These are phyloP conservation scores for Xiphophorus birchmanni DNA, from an alignment of 2,797 vertebrate species.

Conservation along the genomic window DNA sequence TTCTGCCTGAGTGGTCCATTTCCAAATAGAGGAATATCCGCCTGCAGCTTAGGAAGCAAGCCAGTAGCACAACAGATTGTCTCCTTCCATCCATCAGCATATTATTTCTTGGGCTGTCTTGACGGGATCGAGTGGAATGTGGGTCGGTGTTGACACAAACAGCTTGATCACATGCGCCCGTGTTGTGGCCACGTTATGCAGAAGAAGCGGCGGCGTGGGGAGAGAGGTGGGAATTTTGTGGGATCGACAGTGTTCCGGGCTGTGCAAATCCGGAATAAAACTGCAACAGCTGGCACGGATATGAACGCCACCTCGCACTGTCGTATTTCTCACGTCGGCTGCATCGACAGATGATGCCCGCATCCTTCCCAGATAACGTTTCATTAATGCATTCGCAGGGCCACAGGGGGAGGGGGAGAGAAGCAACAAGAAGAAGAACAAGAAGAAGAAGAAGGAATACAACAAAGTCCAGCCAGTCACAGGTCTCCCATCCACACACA, in stretches of 20 bases:
- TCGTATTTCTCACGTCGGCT: constrained; percentile 17
- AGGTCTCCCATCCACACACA: constrained; percentile 3
- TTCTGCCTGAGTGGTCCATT: constrained; percentile 54
- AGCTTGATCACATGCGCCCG: constrained; percentile 65
- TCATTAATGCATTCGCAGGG: constrained; percentile 67
- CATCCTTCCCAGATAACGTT: constrained; percentile 59
- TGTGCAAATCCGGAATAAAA: constrained; percentile 5
- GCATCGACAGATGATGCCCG: constrained; percentile 51
- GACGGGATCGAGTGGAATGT: constrained; percentile 36
- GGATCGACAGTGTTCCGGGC: constrained; percentile 34
- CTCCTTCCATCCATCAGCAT: constrained; percentile 65
- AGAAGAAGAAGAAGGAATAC: constrained; percentile 52
- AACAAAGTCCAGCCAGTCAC: constrained; percentile 61
- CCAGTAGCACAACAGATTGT: constrained; percentile 69
- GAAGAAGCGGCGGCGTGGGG: constrained; percentile 32
- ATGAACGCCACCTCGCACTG: not conserved
- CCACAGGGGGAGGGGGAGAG: constrained; percentile 63
- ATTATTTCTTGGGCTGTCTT: constrained; percentile 53
- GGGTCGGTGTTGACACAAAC: constrained; percentile 59
- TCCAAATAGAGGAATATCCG: constrained; percentile 58
- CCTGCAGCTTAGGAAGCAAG: constrained; percentile 64
- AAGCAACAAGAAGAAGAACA: constrained; percentile 72
- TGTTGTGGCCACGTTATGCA: constrained; percentile 47
- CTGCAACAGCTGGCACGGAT: not conserved
- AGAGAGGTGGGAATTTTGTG: constrained; percentile 49